These are phyloP conservation scores for Lagocephalus sceleratus DNA, from an alignment of 2,797 vertebrate species.

Conservation along the genomic window DNA sequence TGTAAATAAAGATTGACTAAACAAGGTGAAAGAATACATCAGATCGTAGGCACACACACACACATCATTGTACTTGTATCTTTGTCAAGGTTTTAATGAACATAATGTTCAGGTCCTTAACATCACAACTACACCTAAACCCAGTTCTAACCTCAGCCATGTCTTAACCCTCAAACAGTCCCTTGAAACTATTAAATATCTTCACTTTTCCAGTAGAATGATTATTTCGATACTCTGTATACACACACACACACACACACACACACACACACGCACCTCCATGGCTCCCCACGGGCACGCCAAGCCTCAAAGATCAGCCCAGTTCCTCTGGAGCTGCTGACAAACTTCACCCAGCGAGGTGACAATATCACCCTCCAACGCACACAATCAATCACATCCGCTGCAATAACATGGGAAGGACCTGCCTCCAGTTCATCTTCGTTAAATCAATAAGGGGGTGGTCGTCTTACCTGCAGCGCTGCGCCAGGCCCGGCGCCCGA, in stretches of 20 bases:
- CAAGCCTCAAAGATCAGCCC: slow-evolving; percentile 17
- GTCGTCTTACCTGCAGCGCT: slow-evolving; percentile 76
- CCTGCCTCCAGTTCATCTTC: slow-evolving; percentile 65
- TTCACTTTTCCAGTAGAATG: no score
- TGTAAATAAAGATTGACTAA: no score
- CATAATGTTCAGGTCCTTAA: no score
- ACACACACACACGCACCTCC: not conserved
- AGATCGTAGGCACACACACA: no score
- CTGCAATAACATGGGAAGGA: slow-evolving; percentile 59
- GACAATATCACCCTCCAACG: slow-evolving; percentile 48
- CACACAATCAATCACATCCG: slow-evolving; percentile 56
- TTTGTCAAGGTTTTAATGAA: no score
- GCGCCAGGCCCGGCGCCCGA: slow-evolving; percentile 60
- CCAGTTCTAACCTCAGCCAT: no score
- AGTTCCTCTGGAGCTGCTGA: slow-evolving; percentile 39
- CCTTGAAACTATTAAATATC: no score
- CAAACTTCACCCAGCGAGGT: slow-evolving; percentile 37
- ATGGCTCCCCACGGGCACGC: slow-evolving; percentile 1
- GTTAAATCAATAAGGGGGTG: slow-evolving; percentile 68
- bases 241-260: not conserved
- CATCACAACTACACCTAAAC: no score
- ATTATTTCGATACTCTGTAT: no score
- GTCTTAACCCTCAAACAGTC: no score
- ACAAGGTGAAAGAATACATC: no score
- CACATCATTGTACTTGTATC: no score